phyloP scores from a whole-genome alignment of 2,113 vertebrate genomes.

The Erinaceus europaeus region DNA sequence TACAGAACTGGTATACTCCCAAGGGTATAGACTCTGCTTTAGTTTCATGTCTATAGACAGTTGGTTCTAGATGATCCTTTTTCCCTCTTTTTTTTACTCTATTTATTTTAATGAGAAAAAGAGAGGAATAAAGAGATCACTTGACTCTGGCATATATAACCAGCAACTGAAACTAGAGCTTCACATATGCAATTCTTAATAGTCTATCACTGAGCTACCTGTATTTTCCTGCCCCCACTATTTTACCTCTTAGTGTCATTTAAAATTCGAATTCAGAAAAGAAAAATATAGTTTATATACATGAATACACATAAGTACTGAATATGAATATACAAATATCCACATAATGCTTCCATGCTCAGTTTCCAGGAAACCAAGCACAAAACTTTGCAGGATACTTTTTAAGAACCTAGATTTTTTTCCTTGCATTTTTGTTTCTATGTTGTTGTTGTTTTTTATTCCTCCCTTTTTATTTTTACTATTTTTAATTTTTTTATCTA shows the following conservation, averaged over 20 bases:
- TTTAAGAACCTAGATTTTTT: neutral
- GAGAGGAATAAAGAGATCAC: too few species aligned
- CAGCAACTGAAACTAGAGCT: too few species aligned
- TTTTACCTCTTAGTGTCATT: neutral
- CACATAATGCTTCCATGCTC: neutral
- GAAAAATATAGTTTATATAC: neutral
- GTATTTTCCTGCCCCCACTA: too few species aligned
- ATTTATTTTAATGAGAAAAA: too few species aligned
- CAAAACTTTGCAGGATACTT: neutral
- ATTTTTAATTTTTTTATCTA: too few species aligned
- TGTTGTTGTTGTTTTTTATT: neutral
- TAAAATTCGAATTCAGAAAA: neutral
- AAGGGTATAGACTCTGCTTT: neutral
- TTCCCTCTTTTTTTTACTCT: too few species aligned
- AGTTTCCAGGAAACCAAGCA: neutral
- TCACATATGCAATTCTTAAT: too few species aligned
- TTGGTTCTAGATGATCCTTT: neutral
- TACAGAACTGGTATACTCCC: neutral
- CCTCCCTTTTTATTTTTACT: neutral
- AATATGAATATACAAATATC: neutral
- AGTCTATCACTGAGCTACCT: too few species aligned
- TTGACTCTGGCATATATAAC: too few species aligned
- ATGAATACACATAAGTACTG: neutral
- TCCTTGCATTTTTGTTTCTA: slow-evolving; percentile 3
- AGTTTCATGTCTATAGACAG: neutral